Base-by-base conservation (phyloP, 92 coral and sea anemone genomes). In the Pocillopora meandrina region DNA sequence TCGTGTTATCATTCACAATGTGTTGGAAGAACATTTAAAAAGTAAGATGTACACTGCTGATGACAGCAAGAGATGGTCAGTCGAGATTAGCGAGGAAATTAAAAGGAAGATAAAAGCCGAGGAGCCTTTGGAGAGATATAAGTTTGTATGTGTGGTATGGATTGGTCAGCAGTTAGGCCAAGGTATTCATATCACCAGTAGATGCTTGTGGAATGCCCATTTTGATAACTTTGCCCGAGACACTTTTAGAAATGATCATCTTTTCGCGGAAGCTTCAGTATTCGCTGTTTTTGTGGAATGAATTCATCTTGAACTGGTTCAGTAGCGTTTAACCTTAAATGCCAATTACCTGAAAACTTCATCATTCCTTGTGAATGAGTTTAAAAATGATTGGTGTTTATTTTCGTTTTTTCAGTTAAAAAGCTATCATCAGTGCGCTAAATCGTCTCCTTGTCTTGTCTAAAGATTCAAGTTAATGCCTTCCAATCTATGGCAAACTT, bases 221-320 rank as follows among this genome's bases (percentile, higher is more conserved):
- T 87, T 84, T 42, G 95, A 92, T 77, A 87, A 83, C 62, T 90
- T 84, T 67, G 93, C 85, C 0, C 91, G 92, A 7, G 91, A 88
- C 18, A 72, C 65, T 16, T 95, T 65, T 75, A 75, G 69, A 17
- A 88, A 87, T 56, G 95, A 93, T 73, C 85, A 92, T 26, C 78
- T 96, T 47, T 96, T 92, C 86, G 98, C 96, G 10, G 85, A 92
- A 56, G 98, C 96, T 18, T 82, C 93, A 2, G 87, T 96, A 1
- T 94, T 62, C 68, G 98, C 92, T 61, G 78, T 96, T 13, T 96
- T 94, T 76, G 92, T 86, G 52, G 98, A 96, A 68, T 96, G 71
- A 80, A 16, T 33, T 57, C 18, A 12, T 2, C n/a, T 3, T 1
- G 33, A 5, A 2, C 2, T 70, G 6, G 17, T 67, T 10, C 55